Evolutionary conservation across 2,113 vertebrate genomes (phyloP).

Genomic region (Aptenodytes patagonicus): DNA sequence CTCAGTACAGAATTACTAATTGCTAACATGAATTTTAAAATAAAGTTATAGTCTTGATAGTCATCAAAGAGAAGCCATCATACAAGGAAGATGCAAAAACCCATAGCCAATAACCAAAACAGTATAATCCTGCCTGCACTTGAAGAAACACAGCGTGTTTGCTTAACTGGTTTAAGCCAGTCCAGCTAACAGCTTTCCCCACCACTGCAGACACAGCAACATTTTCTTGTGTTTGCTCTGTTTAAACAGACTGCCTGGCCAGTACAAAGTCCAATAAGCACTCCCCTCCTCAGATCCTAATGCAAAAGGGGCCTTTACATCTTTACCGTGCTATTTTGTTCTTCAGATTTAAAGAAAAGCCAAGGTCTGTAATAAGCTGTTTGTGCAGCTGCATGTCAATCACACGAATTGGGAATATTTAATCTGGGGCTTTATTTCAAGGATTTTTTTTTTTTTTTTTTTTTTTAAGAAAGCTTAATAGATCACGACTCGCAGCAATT

Average conservation of each 20-base stretch:
- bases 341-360: not conserved
- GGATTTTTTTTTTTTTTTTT: not conserved
- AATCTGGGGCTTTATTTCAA: not conserved
- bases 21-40: not conserved
- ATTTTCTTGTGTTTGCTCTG: not conserved
- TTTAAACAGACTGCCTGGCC: not conserved
- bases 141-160: not conserved
- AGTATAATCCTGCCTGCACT: not conserved
- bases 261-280: not conserved
- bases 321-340: not conserved
- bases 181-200: not conserved
- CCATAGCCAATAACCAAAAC: not conserved
- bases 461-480: not conserved
- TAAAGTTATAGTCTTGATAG: not conserved
- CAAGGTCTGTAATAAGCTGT: not conserved
- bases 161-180: not conserved
- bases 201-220: not conserved
- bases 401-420: not conserved
- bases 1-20: not conserved
- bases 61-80: not conserved
- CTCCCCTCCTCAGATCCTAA: not conserved
- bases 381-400: not conserved
- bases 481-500: not conserved
- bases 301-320: not conserved
- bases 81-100: not conserved